These are phyloP conservation scores for Leucopsar rothschildi DNA, from an alignment of 2,113 vertebrate species.

Conservation along the genomic window DNA sequence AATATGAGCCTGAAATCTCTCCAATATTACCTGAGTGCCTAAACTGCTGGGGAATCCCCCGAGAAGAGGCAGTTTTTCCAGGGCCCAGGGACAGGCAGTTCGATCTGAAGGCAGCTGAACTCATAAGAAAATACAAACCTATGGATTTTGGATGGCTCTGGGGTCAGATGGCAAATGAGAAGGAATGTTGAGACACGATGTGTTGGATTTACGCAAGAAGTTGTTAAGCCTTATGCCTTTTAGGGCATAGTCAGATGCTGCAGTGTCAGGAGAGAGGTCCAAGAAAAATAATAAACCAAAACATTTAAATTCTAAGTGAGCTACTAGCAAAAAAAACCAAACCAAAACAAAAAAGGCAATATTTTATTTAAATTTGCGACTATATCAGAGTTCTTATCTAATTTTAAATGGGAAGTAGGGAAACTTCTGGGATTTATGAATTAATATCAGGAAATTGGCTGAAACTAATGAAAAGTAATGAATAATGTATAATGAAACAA, in stretches of 20 bases:
- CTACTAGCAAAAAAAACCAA: not conserved
- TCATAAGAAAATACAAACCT: conserved; percentile 11
- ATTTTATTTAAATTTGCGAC: conserved; percentile 34
- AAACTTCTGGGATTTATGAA: conserved; percentile 33
- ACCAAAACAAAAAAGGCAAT: not conserved
- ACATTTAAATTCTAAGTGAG: not conserved
- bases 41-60: not conserved
- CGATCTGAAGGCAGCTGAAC: not conserved
- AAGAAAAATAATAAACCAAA: not conserved
- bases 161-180: not conserved
- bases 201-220: not conserved
- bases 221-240: not conserved
- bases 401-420: conserved; percentile 13
- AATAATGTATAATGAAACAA: conserved; percentile 48
- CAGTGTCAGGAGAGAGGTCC: not conserved
- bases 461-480: conserved; percentile 48
- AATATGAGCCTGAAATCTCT: not conserved
- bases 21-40: not conserved
- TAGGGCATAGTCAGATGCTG: not conserved
- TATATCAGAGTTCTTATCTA: not conserved
- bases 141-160: not conserved
- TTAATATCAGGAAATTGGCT: conserved; percentile 45
- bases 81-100: not conserved
- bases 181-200: not conserved
- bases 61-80: not conserved